phyloP scores from a whole-genome alignment of 1,140 invertebrate genomes.

The Pectinophora gossypiella region DNA sequence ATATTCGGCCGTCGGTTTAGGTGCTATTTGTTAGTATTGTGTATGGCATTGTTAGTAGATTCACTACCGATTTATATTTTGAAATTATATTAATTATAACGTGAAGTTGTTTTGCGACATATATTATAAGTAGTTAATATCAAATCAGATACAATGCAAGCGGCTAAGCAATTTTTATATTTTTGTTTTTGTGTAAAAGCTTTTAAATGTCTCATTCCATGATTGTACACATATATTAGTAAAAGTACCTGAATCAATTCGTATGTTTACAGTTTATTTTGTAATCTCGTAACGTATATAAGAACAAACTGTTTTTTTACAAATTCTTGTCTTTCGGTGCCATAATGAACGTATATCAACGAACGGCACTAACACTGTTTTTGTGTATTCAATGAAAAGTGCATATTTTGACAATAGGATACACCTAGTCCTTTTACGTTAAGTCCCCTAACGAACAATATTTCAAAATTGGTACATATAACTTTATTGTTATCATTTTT shows the following conservation, averaged over 20 bases:
- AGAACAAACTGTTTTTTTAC: constrained; percentile 19
- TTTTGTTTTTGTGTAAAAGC: not conserved
- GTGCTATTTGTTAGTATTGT: constrained; percentile 45
- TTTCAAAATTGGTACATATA: constrained; percentile 1
- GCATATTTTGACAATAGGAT: constrained; percentile 23
- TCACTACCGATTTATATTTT: not conserved
- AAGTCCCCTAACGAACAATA: not conserved
- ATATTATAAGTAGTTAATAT: not conserved
- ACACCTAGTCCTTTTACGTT: constrained; percentile 41
- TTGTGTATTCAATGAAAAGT: constrained; percentile 4
- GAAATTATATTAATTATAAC: not conserved
- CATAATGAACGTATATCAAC: constrained; percentile 22
- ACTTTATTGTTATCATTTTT: constrained; percentile 19
- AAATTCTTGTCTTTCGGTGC: constrained; percentile 32
- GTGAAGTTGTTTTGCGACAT: not conserved
- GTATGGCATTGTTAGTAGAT: not conserved
- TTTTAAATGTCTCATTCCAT: constrained; percentile 43
- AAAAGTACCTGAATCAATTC: constrained; percentile 59
- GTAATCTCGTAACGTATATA: constrained; percentile 23
- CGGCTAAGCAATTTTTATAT: not conserved
- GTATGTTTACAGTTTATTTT: constrained; percentile 45
- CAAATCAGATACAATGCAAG: not conserved
- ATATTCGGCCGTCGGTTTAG: constrained; percentile 29
- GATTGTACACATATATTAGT: constrained; percentile 41
- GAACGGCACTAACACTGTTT: constrained; percentile 27